phyloP scores from a whole-genome alignment of 2,888 invertebrate genomes.

The Augiades crinisus region DNA sequence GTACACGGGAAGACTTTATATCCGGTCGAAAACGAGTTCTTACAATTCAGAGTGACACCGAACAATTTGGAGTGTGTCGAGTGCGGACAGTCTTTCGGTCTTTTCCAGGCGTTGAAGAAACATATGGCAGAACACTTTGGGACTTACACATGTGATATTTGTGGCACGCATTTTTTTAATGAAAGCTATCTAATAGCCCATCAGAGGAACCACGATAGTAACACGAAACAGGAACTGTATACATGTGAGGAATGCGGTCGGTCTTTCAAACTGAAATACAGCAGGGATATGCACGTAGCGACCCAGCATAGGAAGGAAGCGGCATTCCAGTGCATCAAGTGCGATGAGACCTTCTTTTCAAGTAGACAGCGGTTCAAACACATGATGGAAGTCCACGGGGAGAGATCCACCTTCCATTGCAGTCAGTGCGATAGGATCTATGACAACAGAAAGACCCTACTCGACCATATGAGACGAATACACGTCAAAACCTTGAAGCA shows the following conservation, averaged over 20 bases:
- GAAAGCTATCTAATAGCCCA: constrained; percentile 60
- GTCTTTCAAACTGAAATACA: constrained; percentile 57
- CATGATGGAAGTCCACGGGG: constrained; percentile 59
- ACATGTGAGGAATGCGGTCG: constrained; percentile 70
- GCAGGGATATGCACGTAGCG: constrained; percentile 44
- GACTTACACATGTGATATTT: constrained; percentile 56
- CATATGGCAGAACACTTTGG: constrained; percentile 62
- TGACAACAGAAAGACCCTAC: constrained; percentile 53
- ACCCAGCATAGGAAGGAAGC: constrained; percentile 59
- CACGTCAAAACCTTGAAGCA: constrained; percentile 57
- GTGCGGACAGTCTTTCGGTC: constrained; percentile 41
- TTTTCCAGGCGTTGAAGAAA: constrained; percentile 53
- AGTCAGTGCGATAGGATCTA: constrained; percentile 53
- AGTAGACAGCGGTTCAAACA: constrained; percentile 65
- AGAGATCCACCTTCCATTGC: constrained; percentile 54
- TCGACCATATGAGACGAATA: constrained; percentile 59
- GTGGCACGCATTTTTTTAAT: constrained; percentile 66
- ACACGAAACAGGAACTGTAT: constrained; percentile 53
- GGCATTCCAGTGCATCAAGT: constrained; percentile 62
- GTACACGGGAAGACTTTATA: constrained; percentile 40
- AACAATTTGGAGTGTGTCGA: constrained; percentile 42
- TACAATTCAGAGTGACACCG: constrained; percentile 47
- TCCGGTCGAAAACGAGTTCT: constrained; percentile 43
- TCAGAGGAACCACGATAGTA: constrained; percentile 46
- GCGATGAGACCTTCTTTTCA: constrained; percentile 60